Evolutionary conservation across 2,113 vertebrate species (phyloP).

Genomic region (Chrysemys picta): DNA sequence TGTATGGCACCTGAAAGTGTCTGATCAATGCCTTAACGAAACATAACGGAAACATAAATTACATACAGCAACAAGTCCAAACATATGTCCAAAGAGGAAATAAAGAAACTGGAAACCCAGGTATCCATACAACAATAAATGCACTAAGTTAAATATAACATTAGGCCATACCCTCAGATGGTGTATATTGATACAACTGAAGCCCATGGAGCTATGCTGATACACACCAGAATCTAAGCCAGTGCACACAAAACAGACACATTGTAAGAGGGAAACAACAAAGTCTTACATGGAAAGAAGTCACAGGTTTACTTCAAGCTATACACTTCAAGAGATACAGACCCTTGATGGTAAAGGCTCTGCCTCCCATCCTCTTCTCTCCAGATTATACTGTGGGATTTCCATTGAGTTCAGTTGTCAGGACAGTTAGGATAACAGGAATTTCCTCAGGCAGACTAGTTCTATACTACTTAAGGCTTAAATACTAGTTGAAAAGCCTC

Average conservation of each 20-base stretch:
- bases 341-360: not conserved
- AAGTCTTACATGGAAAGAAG: not conserved
- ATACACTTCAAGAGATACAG: not conserved
- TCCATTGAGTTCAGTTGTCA: not conserved
- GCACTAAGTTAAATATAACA: fast-evolving
- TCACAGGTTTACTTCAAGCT: not conserved
- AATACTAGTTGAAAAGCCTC: not conserved
- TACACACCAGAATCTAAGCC: no score
- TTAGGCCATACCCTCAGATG: not conserved
- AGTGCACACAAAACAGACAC: no score
- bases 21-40: not conserved
- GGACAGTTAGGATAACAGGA: not conserved
- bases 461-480: no score
- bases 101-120: not conserved
- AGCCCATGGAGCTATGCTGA: not conserved
- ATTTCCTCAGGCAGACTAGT: not conserved
- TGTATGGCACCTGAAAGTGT: not conserved
- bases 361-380: not conserved
- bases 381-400: not conserved
- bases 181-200: not conserved
- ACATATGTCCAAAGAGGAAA: not conserved
- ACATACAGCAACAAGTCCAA: not conserved
- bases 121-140: not conserved
- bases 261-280: not conserved
- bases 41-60: not conserved